These are phyloP conservation scores for Patagioenas fasciata DNA, from an alignment of 2,113 vertebrate species.

Conservation along the genomic window DNA sequence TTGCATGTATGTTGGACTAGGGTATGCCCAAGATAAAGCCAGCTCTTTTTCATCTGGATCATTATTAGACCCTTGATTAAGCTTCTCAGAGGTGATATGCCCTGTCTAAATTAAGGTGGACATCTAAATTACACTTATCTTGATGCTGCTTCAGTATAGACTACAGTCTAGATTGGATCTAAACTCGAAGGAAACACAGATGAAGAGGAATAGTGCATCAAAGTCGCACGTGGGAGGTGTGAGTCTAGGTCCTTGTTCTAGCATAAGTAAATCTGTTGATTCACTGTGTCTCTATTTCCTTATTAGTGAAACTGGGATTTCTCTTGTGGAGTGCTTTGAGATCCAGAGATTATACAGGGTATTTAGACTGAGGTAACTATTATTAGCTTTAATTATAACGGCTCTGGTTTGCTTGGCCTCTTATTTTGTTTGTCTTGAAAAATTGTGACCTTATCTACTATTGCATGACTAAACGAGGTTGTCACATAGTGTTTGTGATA, in stretches of 20 bases:
- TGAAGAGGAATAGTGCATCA: neutral
- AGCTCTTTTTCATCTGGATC: neutral
- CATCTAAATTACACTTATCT: neutral
- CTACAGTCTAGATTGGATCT: neutral
- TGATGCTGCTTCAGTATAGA: neutral
- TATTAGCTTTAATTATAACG: neutral
- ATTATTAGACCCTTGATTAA: neutral
- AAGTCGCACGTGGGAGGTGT: neutral
- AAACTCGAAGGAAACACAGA: neutral
- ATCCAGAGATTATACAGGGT: neutral
- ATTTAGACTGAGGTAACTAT: neutral
- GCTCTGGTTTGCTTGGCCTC: neutral
- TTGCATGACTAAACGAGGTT: neutral
- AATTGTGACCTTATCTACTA: neutral
- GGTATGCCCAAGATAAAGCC: neutral
- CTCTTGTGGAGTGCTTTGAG: neutral
- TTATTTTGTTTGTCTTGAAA: neutral
- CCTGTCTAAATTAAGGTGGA: neutral
- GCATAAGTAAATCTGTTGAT: neutral
- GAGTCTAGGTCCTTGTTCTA: neutral
- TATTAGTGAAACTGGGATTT: neutral
- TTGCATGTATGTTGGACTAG: neutral
- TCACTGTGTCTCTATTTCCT: neutral
- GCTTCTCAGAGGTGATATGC: neutral
- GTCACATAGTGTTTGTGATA: neutral